Conservation (phyloP, 2,797 vertebrate genomes). For the Helicolenus hilgendorfi region DNA sequence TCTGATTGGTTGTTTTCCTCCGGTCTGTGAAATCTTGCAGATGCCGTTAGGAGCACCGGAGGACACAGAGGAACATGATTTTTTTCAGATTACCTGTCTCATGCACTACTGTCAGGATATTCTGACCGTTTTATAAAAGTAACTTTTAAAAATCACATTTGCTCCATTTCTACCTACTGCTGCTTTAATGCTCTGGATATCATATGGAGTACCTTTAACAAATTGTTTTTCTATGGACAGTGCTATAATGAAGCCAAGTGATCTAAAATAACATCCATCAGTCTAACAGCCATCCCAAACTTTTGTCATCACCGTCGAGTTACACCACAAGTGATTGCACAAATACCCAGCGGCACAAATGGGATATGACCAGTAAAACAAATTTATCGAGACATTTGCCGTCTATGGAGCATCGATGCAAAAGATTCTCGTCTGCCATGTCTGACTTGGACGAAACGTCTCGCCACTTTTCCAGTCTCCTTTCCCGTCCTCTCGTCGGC, state of each 20-base stretch:
- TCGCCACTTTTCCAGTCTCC: slow-evolving; percentile 32
- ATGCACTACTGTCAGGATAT: too few relatives aligned
- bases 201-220: neutral
- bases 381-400: slow-evolving; percentile 10
- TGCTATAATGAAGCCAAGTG: neutral
- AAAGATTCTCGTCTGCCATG: slow-evolving; percentile 2
- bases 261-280: slow-evolving; percentile 31
- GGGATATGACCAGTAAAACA: slow-evolving; percentile 7
- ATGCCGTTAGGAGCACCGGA: too few relatives aligned
- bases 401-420: neutral
- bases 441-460: neutral
- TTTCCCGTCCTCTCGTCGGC: slow-evolving; percentile 53
- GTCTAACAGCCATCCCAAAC: neutral
- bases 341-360: slow-evolving; percentile 37
- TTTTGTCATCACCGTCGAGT: slow-evolving; percentile 4
- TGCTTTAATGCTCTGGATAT: too few relatives aligned
- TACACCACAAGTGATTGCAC: slow-evolving; percentile 19
- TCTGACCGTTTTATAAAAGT: too few relatives aligned
- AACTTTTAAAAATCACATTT: too few relatives aligned
- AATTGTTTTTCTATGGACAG: neutral
- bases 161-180: too few relatives aligned
- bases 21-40: too few relatives aligned
- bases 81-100: too few relatives aligned
- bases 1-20: too few relatives aligned
- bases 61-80: too few relatives aligned